Percentiles rank a stretch among this genome's conserved stretches.
Evolutionary conservation across 2,888 invertebrate genomes (phyloP).

Genomic region (Chelonus formosanus): DNA sequence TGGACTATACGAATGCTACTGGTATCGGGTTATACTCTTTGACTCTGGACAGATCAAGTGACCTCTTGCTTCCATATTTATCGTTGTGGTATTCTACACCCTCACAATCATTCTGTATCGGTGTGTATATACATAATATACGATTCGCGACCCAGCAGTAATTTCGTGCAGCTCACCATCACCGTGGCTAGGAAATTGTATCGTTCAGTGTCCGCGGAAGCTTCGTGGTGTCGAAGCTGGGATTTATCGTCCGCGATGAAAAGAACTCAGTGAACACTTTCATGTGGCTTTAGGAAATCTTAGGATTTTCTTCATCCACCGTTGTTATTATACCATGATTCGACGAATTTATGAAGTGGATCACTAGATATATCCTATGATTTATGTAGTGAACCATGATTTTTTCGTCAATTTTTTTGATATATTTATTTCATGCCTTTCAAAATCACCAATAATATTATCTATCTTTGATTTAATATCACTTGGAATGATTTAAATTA

Average conservation of each 20-base stretch:
- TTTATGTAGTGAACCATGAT: background rate
- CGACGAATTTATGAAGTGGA: slow-evolving; percentile 8
- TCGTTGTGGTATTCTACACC: slow-evolving; percentile 8
- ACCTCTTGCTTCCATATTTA: slow-evolving; percentile 15
- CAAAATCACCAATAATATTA: too few species aligned
- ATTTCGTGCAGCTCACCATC: slow-evolving; percentile 18
- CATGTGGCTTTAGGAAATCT: background rate
- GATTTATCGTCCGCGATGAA: slow-evolving; percentile 28
- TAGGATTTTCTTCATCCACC: slow-evolving; percentile 6
- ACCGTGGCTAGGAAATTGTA: slow-evolving; percentile 28
- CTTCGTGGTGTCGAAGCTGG: slow-evolving; percentile 26
- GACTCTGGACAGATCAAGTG: slow-evolving; percentile 24
- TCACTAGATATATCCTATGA: slow-evolving; percentile 6
- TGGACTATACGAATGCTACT: slow-evolving; percentile 9
- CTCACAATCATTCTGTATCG: slow-evolving; percentile 4
- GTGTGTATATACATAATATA: slow-evolving; percentile 29
- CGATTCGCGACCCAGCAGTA: slow-evolving; percentile 27
- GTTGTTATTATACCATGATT: slow-evolving; percentile 1
- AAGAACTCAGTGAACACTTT: slow-evolving; percentile 3
- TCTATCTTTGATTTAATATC: too few species aligned
- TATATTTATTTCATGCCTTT: background rate
- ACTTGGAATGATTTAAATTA: too few species aligned
- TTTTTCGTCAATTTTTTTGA: background rate
- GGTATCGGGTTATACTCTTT: slow-evolving; percentile 27
- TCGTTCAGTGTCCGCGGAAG: slow-evolving; percentile 26